Conservation (phyloP, 2,113 vertebrate species). For the Accipiter cooperii region DNA sequence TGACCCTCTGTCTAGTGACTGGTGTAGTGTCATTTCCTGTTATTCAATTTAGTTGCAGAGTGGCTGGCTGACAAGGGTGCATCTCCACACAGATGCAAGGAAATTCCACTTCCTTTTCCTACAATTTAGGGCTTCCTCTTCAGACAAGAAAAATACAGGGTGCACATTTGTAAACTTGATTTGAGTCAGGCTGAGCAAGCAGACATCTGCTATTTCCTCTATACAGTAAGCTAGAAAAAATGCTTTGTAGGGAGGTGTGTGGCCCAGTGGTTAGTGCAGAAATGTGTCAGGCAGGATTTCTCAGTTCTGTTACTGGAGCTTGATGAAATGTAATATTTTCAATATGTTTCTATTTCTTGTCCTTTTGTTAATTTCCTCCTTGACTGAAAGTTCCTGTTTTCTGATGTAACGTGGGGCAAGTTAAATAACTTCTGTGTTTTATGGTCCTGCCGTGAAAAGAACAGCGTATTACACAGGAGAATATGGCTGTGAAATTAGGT, state of each 20-base stretch:
- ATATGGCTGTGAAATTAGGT: background rate
- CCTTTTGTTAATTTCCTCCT: background rate
- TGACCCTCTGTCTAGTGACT: background rate
- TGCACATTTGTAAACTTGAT: background rate
- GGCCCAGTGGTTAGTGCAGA: background rate
- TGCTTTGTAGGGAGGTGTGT: background rate
- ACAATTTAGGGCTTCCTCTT: background rate
- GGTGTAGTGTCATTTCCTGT: background rate
- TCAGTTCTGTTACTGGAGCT: background rate
- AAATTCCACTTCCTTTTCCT: background rate
- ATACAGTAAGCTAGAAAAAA: background rate
- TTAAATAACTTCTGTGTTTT: background rate
- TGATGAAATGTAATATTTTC: background rate
- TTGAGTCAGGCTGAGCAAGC: background rate
- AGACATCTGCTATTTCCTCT: background rate
- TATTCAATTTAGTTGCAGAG: fast-evolving
- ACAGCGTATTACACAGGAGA: background rate
- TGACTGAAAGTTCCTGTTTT: background rate
- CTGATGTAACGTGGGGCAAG: background rate
- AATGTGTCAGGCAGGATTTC: background rate
- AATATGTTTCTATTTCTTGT: background rate
- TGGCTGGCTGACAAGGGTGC: background rate
- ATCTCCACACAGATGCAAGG: background rate
- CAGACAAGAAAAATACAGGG: background rate
- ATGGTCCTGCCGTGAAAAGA: background rate